Percentiles rank a stretch among this genome's conserved stretches.
These are phyloP conservation scores for Acronicta aceris DNA, from an alignment of 2,888 invertebrate species.

Conservation along the genomic window DNA sequence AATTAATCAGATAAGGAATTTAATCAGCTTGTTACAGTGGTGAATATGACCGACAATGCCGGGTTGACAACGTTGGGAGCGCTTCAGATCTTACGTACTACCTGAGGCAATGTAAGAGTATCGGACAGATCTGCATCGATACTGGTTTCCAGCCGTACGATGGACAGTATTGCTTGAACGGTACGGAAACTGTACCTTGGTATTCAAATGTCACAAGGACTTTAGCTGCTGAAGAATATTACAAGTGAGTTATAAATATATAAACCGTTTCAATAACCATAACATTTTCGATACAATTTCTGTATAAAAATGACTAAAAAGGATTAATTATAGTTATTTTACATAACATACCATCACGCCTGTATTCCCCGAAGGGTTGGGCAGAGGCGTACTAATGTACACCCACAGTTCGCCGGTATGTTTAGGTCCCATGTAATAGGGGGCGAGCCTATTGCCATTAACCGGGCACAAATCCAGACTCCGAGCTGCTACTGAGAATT, in stretches of 20 bases:
- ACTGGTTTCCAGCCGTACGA: conserved; percentile 79
- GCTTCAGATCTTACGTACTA: conserved; percentile 85
- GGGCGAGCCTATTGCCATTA: too few relatives aligned
- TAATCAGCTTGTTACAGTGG: conserved; percentile 91
- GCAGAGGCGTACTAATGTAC: too few relatives aligned
- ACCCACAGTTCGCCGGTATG: too few relatives aligned
- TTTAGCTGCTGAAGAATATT: conserved; percentile 91
- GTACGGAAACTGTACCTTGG: conserved; percentile 76
- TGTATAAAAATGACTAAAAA: too few relatives aligned
- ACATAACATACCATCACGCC: too few relatives aligned
- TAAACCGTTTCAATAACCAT: too few relatives aligned
- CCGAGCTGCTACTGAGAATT: too few relatives aligned
- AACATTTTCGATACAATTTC: too few relatives aligned
- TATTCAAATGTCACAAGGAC: conserved; percentile 86
- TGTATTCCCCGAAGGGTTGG: too few relatives aligned
- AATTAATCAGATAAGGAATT: not conserved
- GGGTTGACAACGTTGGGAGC: conserved; percentile 71
- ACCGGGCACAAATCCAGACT: too few relatives aligned
- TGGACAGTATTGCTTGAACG: conserved; percentile 81
- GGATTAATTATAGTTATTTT: too few relatives aligned
- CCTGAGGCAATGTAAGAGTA: conserved; percentile 82
- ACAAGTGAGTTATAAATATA: conserved; percentile 85
- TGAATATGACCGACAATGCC: conserved; percentile 88
- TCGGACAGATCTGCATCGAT: conserved; percentile 84
- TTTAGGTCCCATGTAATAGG: too few relatives aligned